These are phyloP conservation scores for Aphodius granarius DNA, from an alignment of 2,888 invertebrate species.

Conservation along the genomic window DNA sequence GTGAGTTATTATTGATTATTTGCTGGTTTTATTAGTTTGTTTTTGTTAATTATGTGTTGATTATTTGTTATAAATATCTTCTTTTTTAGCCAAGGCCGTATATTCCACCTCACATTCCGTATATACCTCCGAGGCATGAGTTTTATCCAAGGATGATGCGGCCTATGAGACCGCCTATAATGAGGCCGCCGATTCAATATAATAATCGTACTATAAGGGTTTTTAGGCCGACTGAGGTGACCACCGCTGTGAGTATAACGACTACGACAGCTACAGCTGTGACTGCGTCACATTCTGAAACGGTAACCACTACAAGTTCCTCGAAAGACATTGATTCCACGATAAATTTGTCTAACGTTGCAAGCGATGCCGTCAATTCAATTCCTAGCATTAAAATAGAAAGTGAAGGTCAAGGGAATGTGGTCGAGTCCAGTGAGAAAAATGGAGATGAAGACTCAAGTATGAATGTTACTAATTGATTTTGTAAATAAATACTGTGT, in stretches of 20 bases:
- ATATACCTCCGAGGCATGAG: neutral
- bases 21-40: no score
- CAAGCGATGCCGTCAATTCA: neutral
- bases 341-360: neutral
- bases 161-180: neutral
- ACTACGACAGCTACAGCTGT: neutral
- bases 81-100: neutral
- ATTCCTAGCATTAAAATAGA: neutral
- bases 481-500: no score
- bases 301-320: neutral
- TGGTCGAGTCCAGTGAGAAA: neutral
- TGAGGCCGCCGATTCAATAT: neutral
- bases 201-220: neutral
- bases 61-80: neutral
- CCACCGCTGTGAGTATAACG: neutral
- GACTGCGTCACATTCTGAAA: neutral
- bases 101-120: neutral
- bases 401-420: neutral
- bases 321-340: neutral
- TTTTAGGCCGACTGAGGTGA: neutral
- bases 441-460: neutral
- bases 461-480: no score
- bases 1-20: neutral
- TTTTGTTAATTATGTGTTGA: neutral
- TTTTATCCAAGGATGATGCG: neutral